Percentiles rank a stretch among this genome's conserved stretches.
phyloP scores from a whole-genome alignment of 2,113 vertebrate species.

The Dipodomys merriami region DNA sequence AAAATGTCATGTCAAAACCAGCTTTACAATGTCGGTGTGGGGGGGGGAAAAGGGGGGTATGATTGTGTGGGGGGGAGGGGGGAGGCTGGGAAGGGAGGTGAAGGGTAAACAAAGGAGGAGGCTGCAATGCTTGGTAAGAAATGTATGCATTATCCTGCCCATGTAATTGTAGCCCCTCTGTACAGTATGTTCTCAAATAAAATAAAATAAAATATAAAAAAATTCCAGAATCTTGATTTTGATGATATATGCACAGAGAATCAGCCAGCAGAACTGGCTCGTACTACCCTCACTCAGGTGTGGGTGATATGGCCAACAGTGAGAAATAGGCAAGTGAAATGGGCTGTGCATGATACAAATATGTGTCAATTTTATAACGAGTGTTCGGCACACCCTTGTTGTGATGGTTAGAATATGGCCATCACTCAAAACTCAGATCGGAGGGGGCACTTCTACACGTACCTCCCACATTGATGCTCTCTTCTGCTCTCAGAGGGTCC shows the following conservation, averaged over 20 bases:
- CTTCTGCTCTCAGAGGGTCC: neutral
- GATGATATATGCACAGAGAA: neutral
- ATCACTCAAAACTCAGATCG: neutral
- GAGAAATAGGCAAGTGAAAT: neutral
- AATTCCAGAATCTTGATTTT: neutral
- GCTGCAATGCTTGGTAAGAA: too few relatives aligned
- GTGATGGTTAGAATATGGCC: neutral
- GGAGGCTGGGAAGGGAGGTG: too few relatives aligned
- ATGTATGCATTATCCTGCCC: too few relatives aligned
- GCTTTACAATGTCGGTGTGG: too few relatives aligned
- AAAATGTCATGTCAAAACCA: too few relatives aligned
- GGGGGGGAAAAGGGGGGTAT: too few relatives aligned
- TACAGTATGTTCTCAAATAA: too few relatives aligned
- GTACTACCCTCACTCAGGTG: neutral
- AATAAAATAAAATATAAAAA: too few relatives aligned
- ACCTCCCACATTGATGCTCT: neutral
- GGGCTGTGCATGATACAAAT: neutral
- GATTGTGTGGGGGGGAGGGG: too few relatives aligned
- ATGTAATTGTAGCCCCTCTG: too few relatives aligned
- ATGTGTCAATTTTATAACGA: neutral
- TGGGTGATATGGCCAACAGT: neutral
- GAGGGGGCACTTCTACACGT: neutral
- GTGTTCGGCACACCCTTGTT: too few relatives aligned
- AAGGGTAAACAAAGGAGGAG: too few relatives aligned
- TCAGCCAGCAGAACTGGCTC: neutral